phyloP scores from a whole-genome alignment of 2,797 vertebrate genomes.

The Chromobotia macracanthus region DNA sequence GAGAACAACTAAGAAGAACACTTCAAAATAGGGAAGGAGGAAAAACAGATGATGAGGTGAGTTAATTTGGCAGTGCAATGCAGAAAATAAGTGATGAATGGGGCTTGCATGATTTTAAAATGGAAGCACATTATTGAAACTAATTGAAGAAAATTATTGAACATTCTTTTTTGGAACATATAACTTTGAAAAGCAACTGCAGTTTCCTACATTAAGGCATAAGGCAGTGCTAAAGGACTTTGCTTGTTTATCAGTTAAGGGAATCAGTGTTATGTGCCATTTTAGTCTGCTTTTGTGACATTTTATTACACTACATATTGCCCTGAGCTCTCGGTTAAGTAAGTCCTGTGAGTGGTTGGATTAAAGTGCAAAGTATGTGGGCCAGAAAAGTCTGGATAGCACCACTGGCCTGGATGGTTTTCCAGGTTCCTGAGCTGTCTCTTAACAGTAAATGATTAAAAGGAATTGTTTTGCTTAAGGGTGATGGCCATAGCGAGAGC shows the following conservation, averaged over 20 bases:
- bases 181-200: too few species aligned
- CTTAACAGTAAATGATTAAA: conserved; percentile 11
- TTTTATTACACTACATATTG: conserved; percentile 15
- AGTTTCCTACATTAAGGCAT: too few species aligned
- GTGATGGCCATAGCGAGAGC: conserved; percentile 23
- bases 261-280: conserved; percentile 36
- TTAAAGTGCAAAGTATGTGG: conserved; percentile 18
- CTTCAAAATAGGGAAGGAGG: conserved; percentile 12
- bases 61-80: too few species aligned
- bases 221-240: too few species aligned
- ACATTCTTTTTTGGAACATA: too few species aligned
- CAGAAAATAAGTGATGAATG: background rate
- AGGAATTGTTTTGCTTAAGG: conserved; percentile 55
- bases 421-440: conserved; percentile 16
- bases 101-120: background rate
- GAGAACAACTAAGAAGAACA: too few species aligned
- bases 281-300: background rate
- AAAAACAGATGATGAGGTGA: background rate
- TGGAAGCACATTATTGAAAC: background rate
- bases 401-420: background rate
- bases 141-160: too few species aligned
- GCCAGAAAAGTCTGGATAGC: background rate
- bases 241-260: too few species aligned
- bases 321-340: background rate
- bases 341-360: background rate